Evolutionary conservation across 1,140 invertebrate species (phyloP).

Genomic region (Zophobas morio): DNA sequence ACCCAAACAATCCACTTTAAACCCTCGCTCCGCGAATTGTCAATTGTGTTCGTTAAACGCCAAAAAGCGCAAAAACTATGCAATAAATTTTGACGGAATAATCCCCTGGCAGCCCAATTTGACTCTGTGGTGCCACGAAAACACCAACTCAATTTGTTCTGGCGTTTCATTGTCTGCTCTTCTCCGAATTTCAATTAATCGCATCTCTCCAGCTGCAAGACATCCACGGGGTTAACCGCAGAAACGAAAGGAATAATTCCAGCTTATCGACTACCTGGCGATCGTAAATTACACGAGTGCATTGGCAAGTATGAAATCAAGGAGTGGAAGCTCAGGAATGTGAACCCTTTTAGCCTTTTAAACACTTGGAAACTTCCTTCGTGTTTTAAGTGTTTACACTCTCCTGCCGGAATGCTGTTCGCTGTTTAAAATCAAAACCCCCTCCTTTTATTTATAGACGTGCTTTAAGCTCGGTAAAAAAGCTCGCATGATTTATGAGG

Average conservation of each 20-base stretch:
- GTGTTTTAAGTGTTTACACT: conserved; percentile 32
- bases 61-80: no score
- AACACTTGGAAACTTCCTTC: conserved; percentile 35
- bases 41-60: no score
- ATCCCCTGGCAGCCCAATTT: neutral
- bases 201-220: neutral
- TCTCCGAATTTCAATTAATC: conserved; percentile 27
- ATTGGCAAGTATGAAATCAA: neutral
- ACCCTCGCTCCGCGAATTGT: no score
- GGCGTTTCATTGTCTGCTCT: conserved; percentile 1
- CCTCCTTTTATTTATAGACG: conserved; percentile 30
- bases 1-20: no score
- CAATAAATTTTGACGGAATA: neutral
- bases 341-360: conserved; percentile 40
- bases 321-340: conserved; percentile 24
- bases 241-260: neutral
- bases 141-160: neutral
- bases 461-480: conserved; percentile 15
- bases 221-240: neutral
- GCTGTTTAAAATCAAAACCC: conserved; percentile 29
- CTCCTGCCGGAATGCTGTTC: conserved; percentile 28
- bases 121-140: no score
- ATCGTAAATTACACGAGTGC: neutral
- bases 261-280: conserved; percentile 7
- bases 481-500: conserved; percentile 20